These are phyloP conservation scores for Epistrophe eligans DNA, from an alignment of 2,888 invertebrate species.

Conservation along the genomic window DNA sequence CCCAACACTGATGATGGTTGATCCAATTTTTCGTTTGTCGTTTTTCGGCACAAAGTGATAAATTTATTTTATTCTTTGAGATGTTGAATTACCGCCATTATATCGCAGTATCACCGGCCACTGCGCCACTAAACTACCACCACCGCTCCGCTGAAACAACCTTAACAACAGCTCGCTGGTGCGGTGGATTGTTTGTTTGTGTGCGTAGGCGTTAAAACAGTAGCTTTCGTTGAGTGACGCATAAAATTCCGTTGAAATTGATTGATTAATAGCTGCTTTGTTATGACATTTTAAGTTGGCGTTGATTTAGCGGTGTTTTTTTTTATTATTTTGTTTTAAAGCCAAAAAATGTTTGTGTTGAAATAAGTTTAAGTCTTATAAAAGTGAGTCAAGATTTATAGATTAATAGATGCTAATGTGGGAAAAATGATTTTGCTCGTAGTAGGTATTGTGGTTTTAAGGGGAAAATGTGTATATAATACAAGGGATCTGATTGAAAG, in stretches of 20 bases:
- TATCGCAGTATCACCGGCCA: not conserved
- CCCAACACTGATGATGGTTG: conserved; percentile 11
- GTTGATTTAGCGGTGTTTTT: conserved; percentile 25
- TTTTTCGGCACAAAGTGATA: conserved; percentile 46
- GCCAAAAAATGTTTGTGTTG: conserved; percentile 12
- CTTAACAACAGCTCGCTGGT: too few species aligned
- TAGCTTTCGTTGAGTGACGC: conserved; percentile 65
- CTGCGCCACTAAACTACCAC: not conserved
- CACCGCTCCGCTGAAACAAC: not conserved
- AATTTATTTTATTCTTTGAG: conserved; percentile 65
- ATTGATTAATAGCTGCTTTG: conserved; percentile 64
- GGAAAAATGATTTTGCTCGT: not conserved
- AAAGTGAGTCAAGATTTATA: conserved; percentile 33
- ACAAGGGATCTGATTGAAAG: not conserved
- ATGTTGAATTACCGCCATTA: conserved; percentile 41
- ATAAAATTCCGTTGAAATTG: conserved; percentile 70
- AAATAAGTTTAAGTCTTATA: not conserved
- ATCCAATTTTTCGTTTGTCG: conserved; percentile 47
- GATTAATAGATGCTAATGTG: conserved; percentile 23
- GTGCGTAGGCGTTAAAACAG: conserved; percentile 71
- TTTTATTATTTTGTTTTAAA: not conserved
- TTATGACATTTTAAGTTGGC: conserved; percentile 55
- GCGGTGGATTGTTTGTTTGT: conserved; percentile 8
- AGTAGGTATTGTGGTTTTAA: not conserved
- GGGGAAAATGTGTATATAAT: not conserved